Percentiles rank a stretch among this genome's conserved stretches.
phyloP scores from a whole-genome alignment of 2,113 vertebrate genomes.

The Arizona elegans region DNA sequence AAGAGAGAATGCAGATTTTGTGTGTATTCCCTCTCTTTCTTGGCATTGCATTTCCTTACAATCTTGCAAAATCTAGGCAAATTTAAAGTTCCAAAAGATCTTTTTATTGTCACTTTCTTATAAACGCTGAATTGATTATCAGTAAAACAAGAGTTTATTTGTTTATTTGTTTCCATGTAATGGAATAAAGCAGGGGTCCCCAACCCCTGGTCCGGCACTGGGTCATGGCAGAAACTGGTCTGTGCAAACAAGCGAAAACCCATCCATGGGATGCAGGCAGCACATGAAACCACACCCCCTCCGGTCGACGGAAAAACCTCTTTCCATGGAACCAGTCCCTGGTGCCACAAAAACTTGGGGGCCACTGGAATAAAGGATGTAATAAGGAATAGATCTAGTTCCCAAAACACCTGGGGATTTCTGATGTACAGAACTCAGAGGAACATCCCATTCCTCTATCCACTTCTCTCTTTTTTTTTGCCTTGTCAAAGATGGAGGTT shows the following conservation, averaged over 20 bases:
- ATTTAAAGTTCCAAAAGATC: background rate
- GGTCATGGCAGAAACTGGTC: too few species aligned
- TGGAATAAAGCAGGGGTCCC: background rate
- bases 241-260: too few species aligned
- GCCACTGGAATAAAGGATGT: background rate
- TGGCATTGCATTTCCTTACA: background rate
- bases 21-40: background rate
- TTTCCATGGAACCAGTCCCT: too few species aligned
- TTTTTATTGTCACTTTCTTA: background rate
- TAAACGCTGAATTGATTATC: background rate
- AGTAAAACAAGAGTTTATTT: background rate
- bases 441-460: background rate
- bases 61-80: fast-evolving
- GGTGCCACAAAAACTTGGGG: too few species aligned
- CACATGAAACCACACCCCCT: too few species aligned
- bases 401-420: background rate
- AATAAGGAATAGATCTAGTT: background rate
- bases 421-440: background rate
- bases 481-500: background rate
- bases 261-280: too few species aligned
- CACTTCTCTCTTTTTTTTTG: background rate
- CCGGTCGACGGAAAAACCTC: too few species aligned
- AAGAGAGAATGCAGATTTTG: background rate
- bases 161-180: background rate
- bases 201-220: too few species aligned